Evolutionary conservation across 2,113 vertebrate species (phyloP), one percentile per base, ranked within the genome.

Genomic region (Periophthalmodon schlosseri): DNA sequence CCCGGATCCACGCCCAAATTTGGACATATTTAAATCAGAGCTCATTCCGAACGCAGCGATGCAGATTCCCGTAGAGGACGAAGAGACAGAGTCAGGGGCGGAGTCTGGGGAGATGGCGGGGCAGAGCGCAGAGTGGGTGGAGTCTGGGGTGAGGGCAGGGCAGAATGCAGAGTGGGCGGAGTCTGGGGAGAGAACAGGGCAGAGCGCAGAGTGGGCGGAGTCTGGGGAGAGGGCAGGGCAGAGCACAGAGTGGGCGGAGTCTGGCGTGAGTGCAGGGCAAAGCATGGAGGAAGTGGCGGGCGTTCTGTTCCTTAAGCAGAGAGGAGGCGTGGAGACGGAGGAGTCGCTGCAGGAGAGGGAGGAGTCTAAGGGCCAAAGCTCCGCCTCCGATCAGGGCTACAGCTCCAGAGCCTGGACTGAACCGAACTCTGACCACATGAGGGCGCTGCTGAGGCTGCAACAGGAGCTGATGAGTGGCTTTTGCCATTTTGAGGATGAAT

Each of bases 341-440:
- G 56, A 88, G 72, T 2, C 64, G 15, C 13, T 68, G 89, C 8
- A 44, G 39, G 39, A 44, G 39, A 7, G 39, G 39, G 39, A 8
- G 39, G 39, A 44, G 20, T 60, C 21, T 11, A 94, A 95, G 57
- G 94, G 91, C 57, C 93, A 91, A 3, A 95, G 91, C 0, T 92
- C 88, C 39, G 95, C 95, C 39, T 97, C 96, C 0, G 97, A 98
- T 87, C 96, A 96, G 75, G 97, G 96, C 56, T 98, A 97, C 68
- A 94, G 93, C 81, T 98, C 96, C 52, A 94, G 93, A 47, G 91
- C 89, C 54, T 95, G 95, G 6, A 92, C 89, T 0, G 93, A 94
- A 65, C 86, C 76, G 20, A 82, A 87, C 1, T 36, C 57, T 9
- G 73, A 84, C 10, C 77, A 81, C 33, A 71, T 96, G 76, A 79